phyloP scores from a whole-genome alignment of 92 coral and sea anemone genomes.

The Actinernus sp. region DNA sequence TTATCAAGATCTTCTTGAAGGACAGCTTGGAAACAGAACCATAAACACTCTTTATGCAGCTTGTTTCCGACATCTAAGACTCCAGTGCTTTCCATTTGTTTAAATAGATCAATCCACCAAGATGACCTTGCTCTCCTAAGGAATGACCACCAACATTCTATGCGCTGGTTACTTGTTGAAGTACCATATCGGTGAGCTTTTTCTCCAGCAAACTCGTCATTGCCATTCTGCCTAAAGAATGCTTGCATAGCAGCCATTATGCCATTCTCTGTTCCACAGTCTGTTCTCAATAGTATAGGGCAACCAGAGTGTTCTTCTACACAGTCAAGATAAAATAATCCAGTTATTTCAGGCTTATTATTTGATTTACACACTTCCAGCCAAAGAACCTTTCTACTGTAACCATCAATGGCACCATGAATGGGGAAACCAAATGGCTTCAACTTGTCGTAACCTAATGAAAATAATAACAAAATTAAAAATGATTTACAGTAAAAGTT shows the following conservation, averaged over 20 bases:
- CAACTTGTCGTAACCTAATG: neutral
- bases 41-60: conserved; percentile 11
- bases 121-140: conserved; percentile 1
- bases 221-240: conserved; percentile 9
- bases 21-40: conserved; percentile 44
- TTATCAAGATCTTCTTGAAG: too few species aligned
- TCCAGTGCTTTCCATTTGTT: conserved; percentile 13
- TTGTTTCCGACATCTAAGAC: neutral
- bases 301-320: conserved; percentile 13
- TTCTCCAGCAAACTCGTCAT: conserved; percentile 21
- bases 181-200: conserved; percentile 34
- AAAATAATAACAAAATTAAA: too few species aligned
- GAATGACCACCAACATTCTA: conserved; percentile 35
- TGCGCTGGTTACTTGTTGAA: conserved; percentile 21
- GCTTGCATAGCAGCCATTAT: conserved; percentile 17
- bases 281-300: conserved; percentile 19
- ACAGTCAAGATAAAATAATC: conserved; percentile 6
- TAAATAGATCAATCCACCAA: conserved; percentile 35
- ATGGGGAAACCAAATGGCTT: conserved; percentile 13
- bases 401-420: conserved; percentile 25
- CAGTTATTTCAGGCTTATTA: conserved; percentile 4
- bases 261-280: conserved; percentile 27
- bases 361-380: conserved; percentile 13
- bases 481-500: too few species aligned
- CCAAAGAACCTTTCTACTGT: conserved; percentile 24